phyloP scores from a whole-genome alignment of 2,113 vertebrate genomes.

The Thamnaconus septentrionalis region DNA sequence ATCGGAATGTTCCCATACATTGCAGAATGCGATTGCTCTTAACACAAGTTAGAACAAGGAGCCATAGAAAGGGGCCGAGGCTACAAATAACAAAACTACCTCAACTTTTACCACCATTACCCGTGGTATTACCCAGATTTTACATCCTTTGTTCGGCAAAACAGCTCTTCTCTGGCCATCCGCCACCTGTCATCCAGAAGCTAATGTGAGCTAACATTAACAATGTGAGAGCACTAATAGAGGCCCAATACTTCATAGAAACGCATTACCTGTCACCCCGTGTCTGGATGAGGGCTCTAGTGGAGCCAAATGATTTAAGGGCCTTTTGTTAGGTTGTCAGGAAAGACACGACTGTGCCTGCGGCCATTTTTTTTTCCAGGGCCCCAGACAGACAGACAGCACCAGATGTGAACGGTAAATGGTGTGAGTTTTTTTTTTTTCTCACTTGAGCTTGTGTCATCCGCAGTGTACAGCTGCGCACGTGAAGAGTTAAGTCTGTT shows the following conservation, averaged over 20 bases:
- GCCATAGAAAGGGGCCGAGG: too few species aligned
- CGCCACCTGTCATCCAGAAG: too few species aligned
- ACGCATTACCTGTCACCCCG: slow-evolving; percentile 69
- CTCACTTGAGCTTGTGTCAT: slow-evolving; percentile 49
- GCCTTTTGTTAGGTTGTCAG: slow-evolving; percentile 55
- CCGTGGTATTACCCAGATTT: too few species aligned
- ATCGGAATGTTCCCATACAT: too few species aligned
- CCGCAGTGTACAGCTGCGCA: slow-evolving; percentile 41
- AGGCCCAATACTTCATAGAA: slow-evolving; percentile 42
- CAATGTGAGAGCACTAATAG: too few species aligned
- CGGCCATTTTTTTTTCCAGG: slow-evolving; percentile 40
- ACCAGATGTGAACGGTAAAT: slow-evolving; percentile 66
- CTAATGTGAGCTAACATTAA: too few species aligned
- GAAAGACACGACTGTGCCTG: slow-evolving; percentile 60
- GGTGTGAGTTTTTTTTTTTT: slow-evolving; percentile 38
- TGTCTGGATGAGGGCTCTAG: slow-evolving; percentile 64
- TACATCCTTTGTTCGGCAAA: too few species aligned
- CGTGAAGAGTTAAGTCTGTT: slow-evolving; percentile 50
- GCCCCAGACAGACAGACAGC: slow-evolving; percentile 30
- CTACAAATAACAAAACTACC: too few species aligned
- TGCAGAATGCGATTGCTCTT: too few species aligned
- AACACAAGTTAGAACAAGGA: too few species aligned
- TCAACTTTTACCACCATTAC: too few species aligned
- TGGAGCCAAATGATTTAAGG: slow-evolving; percentile 60
- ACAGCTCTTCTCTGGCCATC: too few species aligned